Evolutionary conservation across 2,113 vertebrate species (phyloP).

Genomic region (Paradoxurus hermaphroditus): DNA sequence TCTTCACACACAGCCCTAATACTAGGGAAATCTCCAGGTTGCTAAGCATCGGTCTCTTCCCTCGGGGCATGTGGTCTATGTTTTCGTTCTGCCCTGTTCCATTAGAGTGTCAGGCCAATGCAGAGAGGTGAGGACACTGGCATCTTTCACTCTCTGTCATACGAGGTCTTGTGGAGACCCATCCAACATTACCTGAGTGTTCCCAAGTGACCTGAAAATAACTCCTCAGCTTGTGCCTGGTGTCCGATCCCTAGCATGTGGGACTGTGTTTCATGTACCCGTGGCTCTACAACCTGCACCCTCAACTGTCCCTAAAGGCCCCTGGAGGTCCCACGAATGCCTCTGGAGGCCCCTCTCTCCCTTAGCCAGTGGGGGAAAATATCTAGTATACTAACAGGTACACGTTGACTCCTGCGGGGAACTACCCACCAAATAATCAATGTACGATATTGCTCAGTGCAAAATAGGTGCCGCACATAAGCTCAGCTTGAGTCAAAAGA

Average conservation of each 20-base stretch:
- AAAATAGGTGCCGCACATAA: not conserved
- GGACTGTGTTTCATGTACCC: not conserved
- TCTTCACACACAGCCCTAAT: not conserved
- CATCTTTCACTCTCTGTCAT: not conserved
- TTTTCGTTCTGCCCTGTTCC: not conserved
- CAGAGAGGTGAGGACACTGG: not conserved
- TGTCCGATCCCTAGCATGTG: not conserved
- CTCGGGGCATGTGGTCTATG: not conserved
- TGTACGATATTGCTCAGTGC: not conserved
- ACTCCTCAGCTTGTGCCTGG: not conserved
- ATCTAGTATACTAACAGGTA: not conserved
- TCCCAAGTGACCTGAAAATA: not conserved
- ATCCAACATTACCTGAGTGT: fast-evolving
- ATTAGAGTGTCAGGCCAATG: not conserved
- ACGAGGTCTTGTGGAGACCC: not conserved
- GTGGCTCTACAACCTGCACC: not conserved
- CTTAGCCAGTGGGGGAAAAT: not conserved
- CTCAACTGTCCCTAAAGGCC: not conserved
- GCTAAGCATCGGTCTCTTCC: not conserved
- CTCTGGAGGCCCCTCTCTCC: not conserved
- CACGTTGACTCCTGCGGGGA: not conserved
- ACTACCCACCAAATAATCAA: not conserved
- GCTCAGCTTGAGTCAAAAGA: not conserved
- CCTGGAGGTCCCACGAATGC: not conserved
- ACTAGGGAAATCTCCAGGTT: not conserved